Evolutionary conservation across 1,140 invertebrate species (phyloP), one percentile per base, ranked within the genome.

Genomic region (Diorhabda carinulata): DNA sequence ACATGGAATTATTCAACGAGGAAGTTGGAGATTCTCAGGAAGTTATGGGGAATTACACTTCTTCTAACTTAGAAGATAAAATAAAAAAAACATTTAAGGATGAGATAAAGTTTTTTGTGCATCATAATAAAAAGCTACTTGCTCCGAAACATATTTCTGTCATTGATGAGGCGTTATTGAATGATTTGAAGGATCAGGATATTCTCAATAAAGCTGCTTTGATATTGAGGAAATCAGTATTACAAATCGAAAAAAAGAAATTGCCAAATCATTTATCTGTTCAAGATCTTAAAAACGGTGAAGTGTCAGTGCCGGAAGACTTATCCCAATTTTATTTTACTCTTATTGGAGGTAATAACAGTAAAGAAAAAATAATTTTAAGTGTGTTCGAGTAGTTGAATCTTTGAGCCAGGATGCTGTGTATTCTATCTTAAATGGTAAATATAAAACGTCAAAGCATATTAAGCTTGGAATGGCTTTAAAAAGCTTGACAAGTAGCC

Each of bases 401-500:
- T 61, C 10, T 42, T 4, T 64, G 69, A 0, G 41, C 57, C 52
- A 10, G 75, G 8, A 73, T 72, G 68, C 78, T 57, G 66, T 8
- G 69, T 68, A 70, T 9, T 41, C n/a, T 64, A 6, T 45, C 52
- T n/a, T 56, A 56, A 56, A 56, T 56, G 1, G 3, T 7, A 43
- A 65, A 60, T 75, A 25, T 77, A 77, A 68, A 25, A 73, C 75
- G 10, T 70, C 76, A 40, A 79, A 78, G 61, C 78, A 78, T 60
- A 70, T 80, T 41, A 68, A 52, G 41, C 63, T 79, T 9, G 78
- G 76, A 42, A 70, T 79, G 60, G 70, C 73, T 47, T 70, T 79
- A 60, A 79, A 79, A 73, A 76, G 72, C 68, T 65, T 77, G 58
- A 78, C 76, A 9, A 77, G 72, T 60, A 78, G 71, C 68, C 72